Conservation (phyloP, 2,888 invertebrate genomes). For the Ormyrus nitidulus region DNA sequence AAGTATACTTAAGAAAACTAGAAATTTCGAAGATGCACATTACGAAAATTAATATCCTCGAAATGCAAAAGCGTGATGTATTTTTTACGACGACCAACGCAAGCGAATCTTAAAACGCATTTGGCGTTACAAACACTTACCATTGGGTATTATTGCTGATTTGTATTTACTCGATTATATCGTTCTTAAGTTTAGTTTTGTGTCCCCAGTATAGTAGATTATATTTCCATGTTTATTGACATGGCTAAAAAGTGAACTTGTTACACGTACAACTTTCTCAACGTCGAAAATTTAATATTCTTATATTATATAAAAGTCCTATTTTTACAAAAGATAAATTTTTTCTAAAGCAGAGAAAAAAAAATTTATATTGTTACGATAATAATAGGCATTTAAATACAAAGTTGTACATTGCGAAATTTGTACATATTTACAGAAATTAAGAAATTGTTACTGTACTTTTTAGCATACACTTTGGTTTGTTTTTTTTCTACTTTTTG, state of each 20-base stretch:
- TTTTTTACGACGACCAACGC: constrained; percentile 27
- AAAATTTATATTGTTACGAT: constrained; percentile 38
- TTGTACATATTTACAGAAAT: constrained; percentile 63
- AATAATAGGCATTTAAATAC: constrained; percentile 17
- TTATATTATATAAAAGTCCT: constrained; percentile 52
- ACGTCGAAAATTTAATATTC: constrained; percentile 44
- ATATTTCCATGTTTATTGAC: constrained; percentile 43
- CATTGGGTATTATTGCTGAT: constrained; percentile 56
- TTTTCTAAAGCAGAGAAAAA: constrained; percentile 50
- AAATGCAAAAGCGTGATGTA: constrained; percentile 7
- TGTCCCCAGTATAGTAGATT: constrained; percentile 22
- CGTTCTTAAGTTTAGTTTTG: constrained; percentile 36
- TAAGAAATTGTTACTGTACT: constrained; percentile 41
- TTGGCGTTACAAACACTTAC: constrained; percentile 49
- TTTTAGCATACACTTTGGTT: constrained; percentile 43
- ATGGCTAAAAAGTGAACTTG: constrained; percentile 40
- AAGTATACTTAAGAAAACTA: constrained; percentile 72
- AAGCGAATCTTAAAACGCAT: constrained; percentile 27
- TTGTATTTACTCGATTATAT: constrained; percentile 50
- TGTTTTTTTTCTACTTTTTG: constrained; percentile 41
- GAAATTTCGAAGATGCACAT: constrained; percentile 71
- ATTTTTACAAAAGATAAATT: constrained; percentile 63
- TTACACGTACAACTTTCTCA: constrained; percentile 37
- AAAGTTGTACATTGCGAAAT: constrained; percentile 62
- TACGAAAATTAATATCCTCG: constrained; percentile 63